A percentile compares a stretch with the other conserved stretches of the same genome.
These are phyloP conservation scores for zebrafish (Danio rerio) DNA, from an alignment of 2,113 vertebrate genomes.

Conservation along the genomic window GRCz12tu NC_133183.1:26857001-26857500, in stretches of 20 bases:
- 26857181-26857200: neutral
- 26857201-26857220: too few relatives aligned
- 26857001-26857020: too few relatives aligned
- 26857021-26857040: too few relatives aligned
- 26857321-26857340: neutral
- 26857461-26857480: too few relatives aligned
- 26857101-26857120: too few relatives aligned
- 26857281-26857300: slow-evolving; percentile 6
- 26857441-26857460: too few relatives aligned
- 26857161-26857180: neutral
- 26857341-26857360: slow-evolving; percentile 8
- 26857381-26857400: neutral
- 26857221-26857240: neutral
- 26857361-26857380: neutral
- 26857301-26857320: neutral
- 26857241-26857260: slow-evolving; percentile 5
- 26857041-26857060: too few relatives aligned
- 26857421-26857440: neutral
- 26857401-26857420: neutral
- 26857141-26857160: too few relatives aligned
- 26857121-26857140: too few relatives aligned
- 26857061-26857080: too few relatives aligned
- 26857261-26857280: neutral
- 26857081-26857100: too few relatives aligned
- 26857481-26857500: too few relatives aligned